A percentile compares a stretch with the other conserved stretches of the same genome.
Evolutionary conservation across 2,113 vertebrate genomes (phyloP).

Genomic region (Odontesthes bonariensis): DNA sequence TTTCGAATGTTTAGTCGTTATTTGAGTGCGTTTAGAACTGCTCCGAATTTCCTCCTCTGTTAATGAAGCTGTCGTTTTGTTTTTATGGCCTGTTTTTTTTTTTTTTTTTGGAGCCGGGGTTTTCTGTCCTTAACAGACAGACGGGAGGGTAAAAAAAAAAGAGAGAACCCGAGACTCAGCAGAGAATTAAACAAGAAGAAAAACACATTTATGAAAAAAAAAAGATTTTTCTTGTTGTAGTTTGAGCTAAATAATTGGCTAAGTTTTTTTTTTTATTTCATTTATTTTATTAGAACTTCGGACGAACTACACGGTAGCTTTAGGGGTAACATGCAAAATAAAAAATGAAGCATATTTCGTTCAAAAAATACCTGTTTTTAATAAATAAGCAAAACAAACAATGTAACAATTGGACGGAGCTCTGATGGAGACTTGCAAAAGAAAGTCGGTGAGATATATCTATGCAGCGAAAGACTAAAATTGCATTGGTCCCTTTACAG

Average conservation of each 20-base stretch:
- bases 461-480: conserved; percentile 77
- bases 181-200: conserved; percentile 1
- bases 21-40: conserved; percentile 71
- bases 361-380: conserved; percentile 90
- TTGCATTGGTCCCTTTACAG: conserved; percentile 82
- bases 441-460: conserved; percentile 70
- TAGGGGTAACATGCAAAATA: background rate
- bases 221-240: background rate
- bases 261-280: background rate
- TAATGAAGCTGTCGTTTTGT: conserved; percentile 78
- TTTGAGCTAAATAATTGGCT: background rate
- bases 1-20: conserved; percentile 73
- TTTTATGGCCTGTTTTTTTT: conserved; percentile 62
- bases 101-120: too few relatives aligned
- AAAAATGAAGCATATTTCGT: conserved; percentile 72
- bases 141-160: conserved; percentile 3
- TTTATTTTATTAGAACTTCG: background rate
- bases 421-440: conserved; percentile 63
- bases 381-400: conserved; percentile 91
- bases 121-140: conserved; percentile 67
- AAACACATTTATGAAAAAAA: background rate
- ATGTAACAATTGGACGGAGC: conserved; percentile 88
- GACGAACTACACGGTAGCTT: background rate
- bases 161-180: conserved; percentile 44
- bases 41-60: conserved; percentile 65